phyloP scores from a whole-genome alignment of 2,888 invertebrate genomes.

The Leucania comma region DNA sequence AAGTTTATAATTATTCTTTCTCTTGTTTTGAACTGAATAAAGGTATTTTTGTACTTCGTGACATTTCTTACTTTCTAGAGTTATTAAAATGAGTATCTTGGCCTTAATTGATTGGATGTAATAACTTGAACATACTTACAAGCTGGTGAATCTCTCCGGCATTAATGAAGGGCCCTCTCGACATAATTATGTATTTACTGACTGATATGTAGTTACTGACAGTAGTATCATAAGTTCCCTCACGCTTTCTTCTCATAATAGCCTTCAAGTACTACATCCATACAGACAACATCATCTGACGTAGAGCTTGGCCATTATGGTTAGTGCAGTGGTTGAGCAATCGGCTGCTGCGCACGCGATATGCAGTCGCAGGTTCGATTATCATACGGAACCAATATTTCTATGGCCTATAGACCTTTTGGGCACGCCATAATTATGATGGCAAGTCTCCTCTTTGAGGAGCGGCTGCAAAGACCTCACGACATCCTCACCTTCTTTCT shows the following conservation, averaged over 20 bases:
- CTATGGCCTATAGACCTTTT: no score
- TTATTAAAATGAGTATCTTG: conserved; percentile 30
- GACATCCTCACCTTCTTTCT: no score
- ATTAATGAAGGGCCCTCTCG: conserved; percentile 28
- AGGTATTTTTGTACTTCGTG: conserved; percentile 39
- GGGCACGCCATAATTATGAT: no score
- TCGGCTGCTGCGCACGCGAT: no score
- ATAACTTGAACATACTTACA: neutral
- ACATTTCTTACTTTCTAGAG: conserved; percentile 54
- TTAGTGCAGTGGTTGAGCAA: no score
- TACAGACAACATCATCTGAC: neutral
- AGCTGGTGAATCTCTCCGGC: conserved; percentile 27
- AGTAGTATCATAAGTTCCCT: conserved; percentile 19
- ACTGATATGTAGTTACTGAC: no score
- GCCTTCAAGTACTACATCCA: neutral
- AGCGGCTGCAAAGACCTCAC: no score
- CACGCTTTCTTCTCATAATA: conserved; percentile 38
- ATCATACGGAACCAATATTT: no score
- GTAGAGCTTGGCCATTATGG: neutral
- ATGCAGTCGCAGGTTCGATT: no score
- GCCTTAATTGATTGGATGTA: conserved; percentile 43
- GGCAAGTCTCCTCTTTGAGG: no score
- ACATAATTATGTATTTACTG: conserved; percentile 24
- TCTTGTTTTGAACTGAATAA: conserved; percentile 39
- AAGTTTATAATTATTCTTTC: conserved; percentile 54